A percentile compares a stretch with the other conserved stretches of the same genome.
These are phyloP conservation scores for Plecturocebus donacophilus DNA, from an alignment of 2,113 vertebrate species.

Conservation along the genomic window DNA sequence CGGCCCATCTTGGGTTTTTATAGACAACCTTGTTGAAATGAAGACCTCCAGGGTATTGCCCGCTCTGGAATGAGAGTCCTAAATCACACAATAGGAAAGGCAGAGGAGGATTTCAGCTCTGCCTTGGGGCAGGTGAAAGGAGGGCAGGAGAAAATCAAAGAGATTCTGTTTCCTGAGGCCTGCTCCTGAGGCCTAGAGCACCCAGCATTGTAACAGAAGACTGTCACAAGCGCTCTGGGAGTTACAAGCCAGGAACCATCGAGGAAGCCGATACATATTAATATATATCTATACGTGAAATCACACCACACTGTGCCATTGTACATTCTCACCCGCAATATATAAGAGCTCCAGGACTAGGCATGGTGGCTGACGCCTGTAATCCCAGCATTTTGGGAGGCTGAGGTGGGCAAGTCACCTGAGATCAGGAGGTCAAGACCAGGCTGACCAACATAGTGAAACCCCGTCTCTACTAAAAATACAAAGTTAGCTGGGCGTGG, in stretches of 20 bases:
- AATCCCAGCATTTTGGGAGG: too few relatives aligned
- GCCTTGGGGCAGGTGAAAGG: neutral
- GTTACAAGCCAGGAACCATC: neutral
- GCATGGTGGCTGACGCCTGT: too few relatives aligned
- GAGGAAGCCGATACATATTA: too few relatives aligned
- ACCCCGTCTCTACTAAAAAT: too few relatives aligned
- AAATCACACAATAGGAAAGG: neutral
- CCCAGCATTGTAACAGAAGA: neutral
- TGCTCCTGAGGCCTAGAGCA: neutral
- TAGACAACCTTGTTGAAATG: neutral
- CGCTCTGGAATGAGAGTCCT: neutral
- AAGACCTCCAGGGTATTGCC: neutral
- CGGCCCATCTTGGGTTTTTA: neutral
- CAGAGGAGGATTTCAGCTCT: neutral
- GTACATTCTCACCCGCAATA: neutral
- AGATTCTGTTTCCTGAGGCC: neutral
- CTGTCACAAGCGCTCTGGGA: neutral
- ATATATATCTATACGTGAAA: neutral
- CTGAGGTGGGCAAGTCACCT: too few relatives aligned
- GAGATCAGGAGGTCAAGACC: too few relatives aligned
- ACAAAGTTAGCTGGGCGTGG: too few relatives aligned
- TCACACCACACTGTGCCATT: neutral
- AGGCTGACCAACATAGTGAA: too few relatives aligned
- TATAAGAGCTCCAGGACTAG: neutral
- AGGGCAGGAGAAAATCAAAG: neutral